Percentiles rank a stretch among this genome's conserved stretches.
These are phyloP conservation scores for Theonella swinhoei DNA, from an alignment of 37 sponge, comb jelly and placozoan species.

Conservation along the genomic window DNA sequence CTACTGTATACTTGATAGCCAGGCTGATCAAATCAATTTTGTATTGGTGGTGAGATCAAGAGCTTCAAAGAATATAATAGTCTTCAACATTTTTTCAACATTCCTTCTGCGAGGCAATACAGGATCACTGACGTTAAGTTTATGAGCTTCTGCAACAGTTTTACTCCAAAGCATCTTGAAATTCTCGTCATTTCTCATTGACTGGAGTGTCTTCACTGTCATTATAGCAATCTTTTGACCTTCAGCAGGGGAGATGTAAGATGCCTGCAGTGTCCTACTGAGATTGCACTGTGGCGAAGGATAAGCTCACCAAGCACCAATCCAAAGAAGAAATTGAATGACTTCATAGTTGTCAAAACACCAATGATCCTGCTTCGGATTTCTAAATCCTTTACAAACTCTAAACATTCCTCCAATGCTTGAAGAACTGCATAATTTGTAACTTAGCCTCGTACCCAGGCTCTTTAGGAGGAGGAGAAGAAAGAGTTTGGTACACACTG, in stretches of 20 bases:
- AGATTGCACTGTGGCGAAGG: conserved; percentile 56
- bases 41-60: conserved; percentile 55
- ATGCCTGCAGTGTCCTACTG: conserved; percentile 56
- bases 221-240: conserved; percentile 56
- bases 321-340: conserved; percentile 47
- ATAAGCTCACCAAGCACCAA: conserved; percentile 58
- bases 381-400: no score
- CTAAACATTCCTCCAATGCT: conserved; percentile 30
- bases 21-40: conserved; percentile 51
- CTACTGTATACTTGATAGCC: conserved; percentile 45
- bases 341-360: no score
- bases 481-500: no score
- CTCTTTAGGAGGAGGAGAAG: no score
- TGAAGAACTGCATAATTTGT: conserved; percentile 46
- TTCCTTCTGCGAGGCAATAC: conserved; percentile 23
- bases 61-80: conserved; percentile 68
- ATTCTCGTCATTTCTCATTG: conserved; percentile 42
- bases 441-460: no score
- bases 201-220: conserved; percentile 58
- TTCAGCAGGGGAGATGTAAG: conserved; percentile 55
- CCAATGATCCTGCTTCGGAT: no score
- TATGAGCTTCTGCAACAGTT: not conserved
- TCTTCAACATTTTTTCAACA: no score
- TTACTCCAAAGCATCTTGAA: conserved; percentile 51
- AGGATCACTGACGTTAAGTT: conserved; percentile 27